Conservation (phyloP, 2,888 invertebrate species). For the Sarcophaga variegata region DNA sequence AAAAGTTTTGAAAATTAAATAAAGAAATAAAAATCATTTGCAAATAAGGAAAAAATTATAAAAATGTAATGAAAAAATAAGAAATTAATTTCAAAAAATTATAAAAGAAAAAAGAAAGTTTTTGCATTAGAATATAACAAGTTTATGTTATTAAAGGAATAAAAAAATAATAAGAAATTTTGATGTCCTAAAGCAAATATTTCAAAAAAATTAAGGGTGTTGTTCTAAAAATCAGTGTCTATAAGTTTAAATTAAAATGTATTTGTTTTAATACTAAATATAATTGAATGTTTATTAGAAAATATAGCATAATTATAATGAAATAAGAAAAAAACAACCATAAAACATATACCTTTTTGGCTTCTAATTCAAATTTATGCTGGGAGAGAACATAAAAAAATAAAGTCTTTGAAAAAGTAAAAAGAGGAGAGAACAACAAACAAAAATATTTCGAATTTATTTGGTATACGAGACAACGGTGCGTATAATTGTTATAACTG, state of each 20-base stretch:
- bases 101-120: not conserved
- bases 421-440: conserved; percentile 1
- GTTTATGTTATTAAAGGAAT: no score
- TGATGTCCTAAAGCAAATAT: not conserved
- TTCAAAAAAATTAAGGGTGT: conserved; percentile 36
- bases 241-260: not conserved
- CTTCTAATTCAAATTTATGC: not conserved
- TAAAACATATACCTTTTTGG: not conserved
- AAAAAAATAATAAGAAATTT: not conserved
- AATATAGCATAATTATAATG: not conserved
- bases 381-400: not conserved
- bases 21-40: conserved; percentile 17
- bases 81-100: not conserved
- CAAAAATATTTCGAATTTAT: conserved; percentile 19
- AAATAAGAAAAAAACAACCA: no score
- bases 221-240: not conserved
- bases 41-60: not conserved
- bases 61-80: not conserved
- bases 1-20: conserved; percentile 2
- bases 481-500: conserved; percentile 47
- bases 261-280: not conserved
- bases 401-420: not conserved
- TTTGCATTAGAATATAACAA: not conserved
- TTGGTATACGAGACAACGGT: conserved; percentile 45
- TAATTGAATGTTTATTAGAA: no score